phyloP scores from a whole-genome alignment of 2,113 vertebrate genomes.

The Eptesicus fuscus region DNA sequence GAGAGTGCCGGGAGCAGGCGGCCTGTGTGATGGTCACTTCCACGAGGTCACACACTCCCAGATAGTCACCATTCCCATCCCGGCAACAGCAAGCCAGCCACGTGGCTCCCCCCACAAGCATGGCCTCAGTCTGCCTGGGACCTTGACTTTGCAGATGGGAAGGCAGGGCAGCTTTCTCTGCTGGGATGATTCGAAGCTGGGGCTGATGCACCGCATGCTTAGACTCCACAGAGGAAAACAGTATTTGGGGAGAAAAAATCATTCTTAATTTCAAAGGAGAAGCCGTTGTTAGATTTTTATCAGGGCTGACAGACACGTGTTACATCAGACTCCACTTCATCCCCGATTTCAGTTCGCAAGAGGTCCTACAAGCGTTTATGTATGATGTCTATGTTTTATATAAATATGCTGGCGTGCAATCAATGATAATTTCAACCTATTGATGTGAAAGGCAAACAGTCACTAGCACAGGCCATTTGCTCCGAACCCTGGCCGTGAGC shows the following conservation, averaged over 20 bases:
- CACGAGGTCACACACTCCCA: background rate
- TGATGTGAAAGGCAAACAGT: background rate
- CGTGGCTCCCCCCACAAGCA: background rate
- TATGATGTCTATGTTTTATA: background rate
- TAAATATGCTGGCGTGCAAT: background rate
- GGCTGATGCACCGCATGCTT: accelerated
- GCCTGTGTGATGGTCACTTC: background rate
- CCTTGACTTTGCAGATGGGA: background rate
- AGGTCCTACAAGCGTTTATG: background rate
- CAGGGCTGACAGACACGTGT: accelerated
- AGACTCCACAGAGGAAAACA: background rate
- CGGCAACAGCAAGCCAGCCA: background rate
- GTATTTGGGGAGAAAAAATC: background rate
- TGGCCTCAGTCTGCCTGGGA: accelerated
- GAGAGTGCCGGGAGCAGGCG: background rate
- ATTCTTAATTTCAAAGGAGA: background rate
- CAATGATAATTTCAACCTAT: accelerated
- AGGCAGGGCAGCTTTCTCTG: background rate
- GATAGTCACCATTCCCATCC: background rate
- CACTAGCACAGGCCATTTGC: no score
- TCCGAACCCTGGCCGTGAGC: no score
- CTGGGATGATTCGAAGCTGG: background rate
- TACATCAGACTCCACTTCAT: background rate
- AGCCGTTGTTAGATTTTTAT: accelerated
- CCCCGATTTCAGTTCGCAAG: background rate